Base-by-base conservation (phyloP, 2,888 invertebrate genomes). In the Cephus runcator region DNA sequence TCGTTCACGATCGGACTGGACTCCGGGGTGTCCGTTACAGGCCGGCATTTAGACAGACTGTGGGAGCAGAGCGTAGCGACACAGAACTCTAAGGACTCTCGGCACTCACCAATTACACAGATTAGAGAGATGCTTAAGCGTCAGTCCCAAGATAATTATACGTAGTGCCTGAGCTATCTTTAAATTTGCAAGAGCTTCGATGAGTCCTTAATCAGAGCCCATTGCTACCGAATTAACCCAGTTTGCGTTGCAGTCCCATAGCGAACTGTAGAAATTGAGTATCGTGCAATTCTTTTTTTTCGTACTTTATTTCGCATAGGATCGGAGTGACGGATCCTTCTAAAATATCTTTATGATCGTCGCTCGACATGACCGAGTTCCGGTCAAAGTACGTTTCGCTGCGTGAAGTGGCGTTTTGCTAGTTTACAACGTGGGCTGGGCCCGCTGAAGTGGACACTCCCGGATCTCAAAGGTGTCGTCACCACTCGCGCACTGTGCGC, bases 401-500 rank as follows among this genome's bases (percentile, higher is more conserved):
- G 31, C 71, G 71, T 31, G 33, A 34, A 34, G 12, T 34, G 34
- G 12, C 71, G 31, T 71, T 71, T 23, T 1, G 9, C 56, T 56
- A 23, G 56, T 23, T 56, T 56, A 56, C 23, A 9, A 9, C 56
- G 56, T 56, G 71, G 40, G 69, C 78, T 71, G 75, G 75, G 71
- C 75, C 71, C 31, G 71, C 33, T 71, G 31, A 34, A 71, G 69
- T 83, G 87, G 85, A 87, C 86, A 86, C 86, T 86, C 86, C 86
- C 86, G 86, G 86, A 86, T 86, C 83, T 85, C 77, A 78, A 68
- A 75, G 85, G 84, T 86, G 86, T 87, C 86, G 87, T 87, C 87
- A 86, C 80, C 83, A 82, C 79, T 82, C 82, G 82, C 78, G 76
- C 80, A 76, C 81, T 81, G 83, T 83, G 79, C 83, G 83, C 83